Evolutionary conservation across 2,888 invertebrate species (phyloP).

Genomic region (Eristalis intricaria): DNA sequence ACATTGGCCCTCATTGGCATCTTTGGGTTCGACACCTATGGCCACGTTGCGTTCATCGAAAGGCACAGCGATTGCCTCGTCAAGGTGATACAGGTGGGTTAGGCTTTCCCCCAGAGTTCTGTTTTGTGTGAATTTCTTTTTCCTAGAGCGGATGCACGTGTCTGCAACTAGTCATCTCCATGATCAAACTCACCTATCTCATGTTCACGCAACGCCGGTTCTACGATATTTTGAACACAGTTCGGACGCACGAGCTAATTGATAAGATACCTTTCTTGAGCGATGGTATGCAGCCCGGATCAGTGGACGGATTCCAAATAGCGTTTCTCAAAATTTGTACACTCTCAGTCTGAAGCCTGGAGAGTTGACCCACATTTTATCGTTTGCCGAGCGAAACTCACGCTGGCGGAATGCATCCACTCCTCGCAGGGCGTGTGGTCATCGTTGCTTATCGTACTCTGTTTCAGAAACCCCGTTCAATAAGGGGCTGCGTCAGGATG

Average conservation of each 20-base stretch:
- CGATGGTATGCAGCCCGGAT: not conserved
- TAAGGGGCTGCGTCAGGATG: slow-evolving; percentile 72
- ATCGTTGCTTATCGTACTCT: not conserved
- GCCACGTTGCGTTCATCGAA: not conserved
- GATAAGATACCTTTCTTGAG: slow-evolving; percentile 29
- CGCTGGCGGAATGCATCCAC: too few species aligned
- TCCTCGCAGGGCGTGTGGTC: too few species aligned
- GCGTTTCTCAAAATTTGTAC: too few species aligned
- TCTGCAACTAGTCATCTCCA: slow-evolving; percentile 30
- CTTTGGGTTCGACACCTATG: slow-evolving; percentile 11
- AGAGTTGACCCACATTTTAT: too few species aligned
- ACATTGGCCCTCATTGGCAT: not conserved
- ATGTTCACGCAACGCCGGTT: slow-evolving; percentile 34
- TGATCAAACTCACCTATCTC: slow-evolving; percentile 30
- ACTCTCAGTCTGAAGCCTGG: too few species aligned
- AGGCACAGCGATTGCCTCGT: slow-evolving; percentile 20
- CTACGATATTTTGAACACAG: not conserved
- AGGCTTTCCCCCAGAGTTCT: not conserved
- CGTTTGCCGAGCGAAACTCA: too few species aligned
- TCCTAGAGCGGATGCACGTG: slow-evolving; percentile 34
- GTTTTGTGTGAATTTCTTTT: not conserved
- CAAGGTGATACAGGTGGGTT: slow-evolving; percentile 23
- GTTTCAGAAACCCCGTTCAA: slow-evolving; percentile 74
- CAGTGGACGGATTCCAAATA: too few species aligned
- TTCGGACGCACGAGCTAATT: slow-evolving; percentile 44